phyloP scores from a whole-genome alignment of 2,888 invertebrate species.

The Drosophila affinis region DNA sequence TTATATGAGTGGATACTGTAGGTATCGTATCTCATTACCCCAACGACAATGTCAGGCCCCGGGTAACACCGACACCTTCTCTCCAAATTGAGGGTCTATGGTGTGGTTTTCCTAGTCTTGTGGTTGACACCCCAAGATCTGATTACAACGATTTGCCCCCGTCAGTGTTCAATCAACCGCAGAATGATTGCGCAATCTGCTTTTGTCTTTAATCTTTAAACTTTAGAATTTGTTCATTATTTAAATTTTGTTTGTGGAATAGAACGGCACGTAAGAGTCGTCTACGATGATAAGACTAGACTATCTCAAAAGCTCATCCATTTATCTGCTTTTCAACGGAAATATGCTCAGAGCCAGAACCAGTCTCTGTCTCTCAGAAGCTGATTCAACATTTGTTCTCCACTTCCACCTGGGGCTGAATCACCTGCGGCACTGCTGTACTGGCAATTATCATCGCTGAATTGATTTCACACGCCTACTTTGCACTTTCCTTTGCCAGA shows the following conservation, averaged over 20 bases:
- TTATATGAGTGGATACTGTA: conserved; percentile 1
- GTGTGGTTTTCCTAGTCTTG: conserved; percentile 36
- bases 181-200: conserved; percentile 36
- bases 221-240: conserved; percentile 24
- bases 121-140: conserved; percentile 26
- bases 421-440: conserved; percentile 42
- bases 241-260: conserved; percentile 28
- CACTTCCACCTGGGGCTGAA: conserved; percentile 35
- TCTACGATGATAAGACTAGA: conserved; percentile 19
- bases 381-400: conserved; percentile 47
- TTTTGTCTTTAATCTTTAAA: background rate
- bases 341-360: conserved; percentile 11
- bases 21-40: conserved; percentile 27
- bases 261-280: conserved; percentile 24
- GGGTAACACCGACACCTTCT: conserved; percentile 24
- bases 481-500: background rate
- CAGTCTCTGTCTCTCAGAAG: conserved; percentile 1
- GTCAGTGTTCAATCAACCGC: conserved; percentile 38
- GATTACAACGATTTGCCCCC: conserved; percentile 12
- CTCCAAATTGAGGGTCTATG: conserved; percentile 9
- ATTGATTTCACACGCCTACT: background rate
- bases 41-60: conserved; percentile 26
- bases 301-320: conserved; percentile 38
- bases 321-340: conserved; percentile 9
- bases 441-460: background rate